These are phyloP conservation scores for Cantharis flavilabris DNA, from an alignment of 2,888 invertebrate species.

Conservation along the genomic window DNA sequence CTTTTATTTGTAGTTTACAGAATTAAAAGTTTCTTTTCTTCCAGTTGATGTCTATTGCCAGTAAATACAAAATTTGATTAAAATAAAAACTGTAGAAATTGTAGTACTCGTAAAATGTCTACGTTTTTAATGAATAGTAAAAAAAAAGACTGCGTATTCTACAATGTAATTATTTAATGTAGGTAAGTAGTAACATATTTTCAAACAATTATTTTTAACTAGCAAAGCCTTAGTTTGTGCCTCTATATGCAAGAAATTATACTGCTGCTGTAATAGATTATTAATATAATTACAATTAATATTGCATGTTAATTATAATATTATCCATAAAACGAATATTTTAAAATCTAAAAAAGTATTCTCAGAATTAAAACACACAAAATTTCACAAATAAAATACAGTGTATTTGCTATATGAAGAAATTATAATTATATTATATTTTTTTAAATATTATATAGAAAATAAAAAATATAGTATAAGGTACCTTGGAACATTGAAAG, in stretches of 20 bases:
- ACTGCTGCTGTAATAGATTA: not conserved
- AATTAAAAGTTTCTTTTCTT: too few relatives aligned
- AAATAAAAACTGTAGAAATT: too few relatives aligned
- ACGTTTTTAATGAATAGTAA: not conserved
- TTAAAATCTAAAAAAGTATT: too few relatives aligned
- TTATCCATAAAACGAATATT: not conserved
- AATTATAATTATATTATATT: too few relatives aligned
- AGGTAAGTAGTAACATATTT: not conserved
- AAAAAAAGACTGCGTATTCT: not conserved
- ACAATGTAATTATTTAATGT: not conserved
- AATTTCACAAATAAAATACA: too few relatives aligned
- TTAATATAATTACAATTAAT: not conserved
- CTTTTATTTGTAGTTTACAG: too few relatives aligned
- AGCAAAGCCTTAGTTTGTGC: not conserved
- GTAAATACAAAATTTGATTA: too few relatives aligned
- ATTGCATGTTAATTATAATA: not conserved
- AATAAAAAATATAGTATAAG: not conserved
- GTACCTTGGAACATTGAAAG: not conserved
- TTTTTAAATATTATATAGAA: not conserved
- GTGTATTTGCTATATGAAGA: too few relatives aligned
- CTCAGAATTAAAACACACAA: too few relatives aligned
- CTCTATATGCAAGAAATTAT: not conserved
- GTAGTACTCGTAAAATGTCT: not conserved
- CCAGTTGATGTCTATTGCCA: too few relatives aligned
- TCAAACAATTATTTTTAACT: not conserved